Conservation (phyloP, 2,888 invertebrate genomes). For the Formica aserva region DNA sequence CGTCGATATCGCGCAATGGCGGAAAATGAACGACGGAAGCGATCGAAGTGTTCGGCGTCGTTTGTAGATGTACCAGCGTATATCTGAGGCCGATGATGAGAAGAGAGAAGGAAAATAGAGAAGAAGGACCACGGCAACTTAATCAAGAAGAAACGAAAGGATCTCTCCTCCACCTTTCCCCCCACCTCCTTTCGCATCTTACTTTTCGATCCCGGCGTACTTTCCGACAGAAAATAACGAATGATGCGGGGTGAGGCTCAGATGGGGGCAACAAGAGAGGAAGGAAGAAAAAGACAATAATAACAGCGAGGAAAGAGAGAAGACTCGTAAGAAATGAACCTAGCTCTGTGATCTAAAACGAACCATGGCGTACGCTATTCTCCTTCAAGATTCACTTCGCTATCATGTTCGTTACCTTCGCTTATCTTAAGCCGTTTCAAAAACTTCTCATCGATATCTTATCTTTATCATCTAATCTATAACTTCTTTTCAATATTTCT, state of each 20-base stretch:
- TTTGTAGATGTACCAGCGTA: conserved; percentile 27
- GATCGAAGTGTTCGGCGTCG: conserved; percentile 18
- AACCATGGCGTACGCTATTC: background rate
- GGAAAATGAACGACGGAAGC: conserved; percentile 35
- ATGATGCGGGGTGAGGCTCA: conserved; percentile 47
- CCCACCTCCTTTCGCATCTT: background rate
- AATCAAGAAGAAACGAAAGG: conserved; percentile 69
- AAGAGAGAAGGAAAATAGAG: conserved; percentile 38
- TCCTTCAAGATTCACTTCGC: background rate
- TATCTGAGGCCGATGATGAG: conserved; percentile 38
- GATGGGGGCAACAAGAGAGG: conserved; percentile 19
- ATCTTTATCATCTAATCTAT: conserved; percentile 13
- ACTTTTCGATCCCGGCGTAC: conserved; percentile 42
- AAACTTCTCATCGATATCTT: background rate
- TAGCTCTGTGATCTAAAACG: conserved; percentile 19
- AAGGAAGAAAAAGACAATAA: background rate
- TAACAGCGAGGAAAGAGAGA: conserved; percentile 5
- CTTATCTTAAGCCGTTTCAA: conserved; percentile 15
- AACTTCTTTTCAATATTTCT: conserved; percentile 20
- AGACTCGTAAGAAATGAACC: conserved; percentile 29
- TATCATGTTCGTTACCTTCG: conserved; percentile 26
- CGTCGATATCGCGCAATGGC: conserved; percentile 20
- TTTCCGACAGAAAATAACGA: conserved; percentile 64
- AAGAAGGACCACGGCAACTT: conserved; percentile 49
- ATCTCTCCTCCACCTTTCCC: conserved; percentile 18